These are phyloP conservation scores for Phasia obesa DNA, from an alignment of 2,888 invertebrate genomes.

Conservation along the genomic window DNA sequence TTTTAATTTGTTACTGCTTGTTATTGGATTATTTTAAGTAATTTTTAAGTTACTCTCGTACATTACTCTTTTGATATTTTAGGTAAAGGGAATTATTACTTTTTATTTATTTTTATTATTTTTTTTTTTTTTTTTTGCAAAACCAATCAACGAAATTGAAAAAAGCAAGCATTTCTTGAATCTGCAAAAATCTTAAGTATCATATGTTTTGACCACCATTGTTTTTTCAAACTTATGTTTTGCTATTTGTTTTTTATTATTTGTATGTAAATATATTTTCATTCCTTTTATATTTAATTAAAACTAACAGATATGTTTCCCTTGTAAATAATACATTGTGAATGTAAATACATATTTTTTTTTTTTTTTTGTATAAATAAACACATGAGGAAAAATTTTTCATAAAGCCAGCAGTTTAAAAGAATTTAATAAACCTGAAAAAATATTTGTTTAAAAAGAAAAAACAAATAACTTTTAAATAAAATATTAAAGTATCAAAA, in stretches of 20 bases:
- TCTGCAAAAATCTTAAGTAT: no score
- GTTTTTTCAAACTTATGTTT: not conserved
- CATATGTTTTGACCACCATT: no score
- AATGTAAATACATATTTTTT: slow-evolving; percentile 1
- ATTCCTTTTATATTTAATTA: slow-evolving; percentile 30
- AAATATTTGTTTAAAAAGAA: not conserved
- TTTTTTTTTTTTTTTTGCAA: not conserved
- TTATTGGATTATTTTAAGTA: no score
- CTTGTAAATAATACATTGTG: slow-evolving; percentile 46
- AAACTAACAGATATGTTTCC: slow-evolving; percentile 41
- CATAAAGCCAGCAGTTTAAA: not conserved
- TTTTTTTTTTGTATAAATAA: not conserved
- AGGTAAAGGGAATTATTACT: no score
- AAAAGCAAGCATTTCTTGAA: no score
- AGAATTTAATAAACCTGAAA: not conserved
- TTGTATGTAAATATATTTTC: not conserved
- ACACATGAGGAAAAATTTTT: not conserved
- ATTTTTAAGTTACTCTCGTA: no score
- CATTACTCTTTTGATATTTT: no score
- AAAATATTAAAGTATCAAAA: not conserved
- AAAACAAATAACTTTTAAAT: not conserved
- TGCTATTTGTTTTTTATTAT: not conserved
- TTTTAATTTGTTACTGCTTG: no score
- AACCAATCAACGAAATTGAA: no score
- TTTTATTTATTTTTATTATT: no score